Evolutionary conservation across 2,113 vertebrate species (phyloP).

Genomic region (Todiramphus saurophagus): DNA sequence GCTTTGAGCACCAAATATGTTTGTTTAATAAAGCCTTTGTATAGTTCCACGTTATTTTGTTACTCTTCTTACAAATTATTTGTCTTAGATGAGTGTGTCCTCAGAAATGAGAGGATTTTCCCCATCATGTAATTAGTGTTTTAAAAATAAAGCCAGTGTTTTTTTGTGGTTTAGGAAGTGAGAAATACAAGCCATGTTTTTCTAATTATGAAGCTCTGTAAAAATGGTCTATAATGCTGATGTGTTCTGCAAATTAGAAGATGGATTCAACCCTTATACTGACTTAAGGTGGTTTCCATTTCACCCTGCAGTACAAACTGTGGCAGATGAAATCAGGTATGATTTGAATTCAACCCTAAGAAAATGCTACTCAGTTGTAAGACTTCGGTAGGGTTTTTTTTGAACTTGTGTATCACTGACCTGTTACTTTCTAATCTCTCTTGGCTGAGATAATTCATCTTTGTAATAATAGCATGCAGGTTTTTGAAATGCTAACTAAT

Average conservation of each 20-base stretch:
- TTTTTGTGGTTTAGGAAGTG: constrained; percentile 44
- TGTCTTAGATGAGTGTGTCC: constrained; percentile 29
- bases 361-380: neutral
- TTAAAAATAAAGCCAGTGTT: constrained; percentile 62
- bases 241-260: constrained; percentile 66
- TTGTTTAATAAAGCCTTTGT: constrained; percentile 13
- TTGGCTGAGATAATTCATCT: neutral
- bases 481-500: neutral
- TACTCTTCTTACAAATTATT: constrained; percentile 43
- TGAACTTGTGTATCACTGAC: neutral
- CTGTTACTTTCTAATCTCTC: neutral
- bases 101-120: constrained; percentile 54
- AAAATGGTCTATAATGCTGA: constrained; percentile 68
- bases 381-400: neutral
- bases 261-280: constrained; percentile 36
- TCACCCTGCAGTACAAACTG: neutral
- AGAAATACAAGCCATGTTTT: constrained; percentile 60
- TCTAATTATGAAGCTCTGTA: constrained; percentile 66
- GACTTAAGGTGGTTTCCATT: constrained; percentile 32
- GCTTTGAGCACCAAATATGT: constrained; percentile 5
- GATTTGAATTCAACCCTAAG: constrained; percentile 14
- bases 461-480: neutral
- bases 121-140: constrained; percentile 51
- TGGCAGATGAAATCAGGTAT: constrained; percentile 35
- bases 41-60: neutral